Percentiles rank a stretch among this genome's conserved stretches.
Conservation (phyloP, 2,797 vertebrate genomes). For the Malacoraja senta region DNA sequence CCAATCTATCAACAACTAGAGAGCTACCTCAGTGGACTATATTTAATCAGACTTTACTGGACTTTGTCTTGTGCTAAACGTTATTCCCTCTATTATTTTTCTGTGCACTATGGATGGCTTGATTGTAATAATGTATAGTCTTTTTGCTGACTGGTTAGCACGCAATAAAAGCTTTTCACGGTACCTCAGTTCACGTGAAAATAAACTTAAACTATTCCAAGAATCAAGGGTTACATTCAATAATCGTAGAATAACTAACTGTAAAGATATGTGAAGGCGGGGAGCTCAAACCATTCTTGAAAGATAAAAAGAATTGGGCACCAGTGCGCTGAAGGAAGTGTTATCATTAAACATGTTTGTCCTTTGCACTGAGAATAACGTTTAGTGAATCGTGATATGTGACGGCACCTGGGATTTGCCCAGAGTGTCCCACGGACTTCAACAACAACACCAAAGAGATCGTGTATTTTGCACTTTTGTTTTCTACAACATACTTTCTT, state of each 20-base stretch:
- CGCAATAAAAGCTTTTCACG: too few species aligned
- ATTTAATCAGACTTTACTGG: too few species aligned
- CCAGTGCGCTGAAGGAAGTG: background rate
- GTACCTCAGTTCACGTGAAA: too few species aligned
- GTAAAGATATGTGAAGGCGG: background rate
- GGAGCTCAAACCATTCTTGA: background rate
- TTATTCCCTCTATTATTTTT: too few species aligned
- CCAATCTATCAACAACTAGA: too few species aligned
- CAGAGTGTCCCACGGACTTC: background rate
- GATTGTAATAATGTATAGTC: too few species aligned
- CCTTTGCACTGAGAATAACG: background rate
- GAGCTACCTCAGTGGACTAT: too few species aligned
- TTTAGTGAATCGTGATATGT: background rate
- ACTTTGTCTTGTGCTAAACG: too few species aligned
- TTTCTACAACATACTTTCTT: background rate
- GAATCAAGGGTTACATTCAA: background rate
- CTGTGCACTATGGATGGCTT: too few species aligned
- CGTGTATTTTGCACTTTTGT: background rate
- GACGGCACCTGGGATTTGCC: background rate
- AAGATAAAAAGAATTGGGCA: background rate
- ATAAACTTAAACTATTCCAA: too few species aligned
- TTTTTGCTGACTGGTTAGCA: too few species aligned
- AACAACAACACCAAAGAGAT: constrained; percentile 7
- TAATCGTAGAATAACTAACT: background rate
- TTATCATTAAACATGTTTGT: background rate